Base-by-base conservation (phyloP, 2,113 vertebrate genomes). In the Prinia subflava region DNA sequence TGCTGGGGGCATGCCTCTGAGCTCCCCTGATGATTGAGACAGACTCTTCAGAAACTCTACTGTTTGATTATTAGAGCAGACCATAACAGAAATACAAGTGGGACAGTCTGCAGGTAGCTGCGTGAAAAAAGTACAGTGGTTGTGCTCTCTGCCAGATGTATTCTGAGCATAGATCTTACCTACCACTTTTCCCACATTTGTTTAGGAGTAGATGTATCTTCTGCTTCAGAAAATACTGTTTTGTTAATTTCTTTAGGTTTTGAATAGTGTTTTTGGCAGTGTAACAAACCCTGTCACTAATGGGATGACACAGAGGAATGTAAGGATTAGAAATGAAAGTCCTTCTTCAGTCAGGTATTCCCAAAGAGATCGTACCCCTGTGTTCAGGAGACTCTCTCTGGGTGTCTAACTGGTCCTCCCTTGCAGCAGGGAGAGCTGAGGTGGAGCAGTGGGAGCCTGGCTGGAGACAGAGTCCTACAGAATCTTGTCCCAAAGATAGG, bases 31-130 rank as follows among this genome's bases (percentile, higher is more conserved):
- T 86, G 71, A 41, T 21, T 81, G 71, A 93, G 69, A 37, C 1
- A 44, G 82, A 65, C 44, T 44, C 82, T 92, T 84, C 73, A 84
- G 90, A 94, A 93, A 42, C 20, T 83, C 16, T 75, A 35, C 39
- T 93, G 75, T 27, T 55, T 76, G 7, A 5, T 59, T 92, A 39
- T 93, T 84, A 56, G 33, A 24, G 44, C 70, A 64, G 78, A 71
- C 74, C 84, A 14, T 37, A 77, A 47, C 59, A 83, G 59, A 69
- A 90, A 50, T 13, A 63, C 18, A 37, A 94, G 56, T n/a, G 68
- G 60, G 57, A 46, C 21, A 60, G 31, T 94, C 86, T 90, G 79
- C 86, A 81, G 60, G 69, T 56, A 85, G 59, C 67, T 92, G 49
- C 37, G 4, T 19, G 55, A 60, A 79, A 71, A 94, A 44, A 60